phyloP scores from a whole-genome alignment of 2,113 vertebrate species.

The Australoheros scitulus region DNA sequence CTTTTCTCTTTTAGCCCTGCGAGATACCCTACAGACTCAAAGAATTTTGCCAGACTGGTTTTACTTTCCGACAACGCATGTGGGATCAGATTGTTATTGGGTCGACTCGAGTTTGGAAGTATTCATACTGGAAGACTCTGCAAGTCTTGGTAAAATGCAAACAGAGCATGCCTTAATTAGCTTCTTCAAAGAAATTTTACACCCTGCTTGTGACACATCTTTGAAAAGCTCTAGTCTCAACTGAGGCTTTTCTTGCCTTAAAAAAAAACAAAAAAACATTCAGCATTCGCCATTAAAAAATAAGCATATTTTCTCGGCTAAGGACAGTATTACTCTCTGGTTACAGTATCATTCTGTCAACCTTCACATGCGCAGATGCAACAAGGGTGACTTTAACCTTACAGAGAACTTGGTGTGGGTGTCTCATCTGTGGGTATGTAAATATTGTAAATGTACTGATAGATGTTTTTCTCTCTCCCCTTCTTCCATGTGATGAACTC shows the following conservation, averaged over 20 bases:
- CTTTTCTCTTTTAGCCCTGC: not conserved
- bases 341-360: not conserved
- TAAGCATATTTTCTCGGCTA: not conserved
- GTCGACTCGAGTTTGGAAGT: not conserved
- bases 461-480: not conserved
- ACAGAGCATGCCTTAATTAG: not conserved
- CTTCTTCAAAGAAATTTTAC: not conserved
- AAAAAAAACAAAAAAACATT: not conserved
- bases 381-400: not conserved
- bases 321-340: not conserved
- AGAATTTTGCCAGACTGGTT: not conserved
- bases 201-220: not conserved
- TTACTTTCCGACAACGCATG: not conserved
- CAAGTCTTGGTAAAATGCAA: not conserved
- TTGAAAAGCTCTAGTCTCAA: not conserved
- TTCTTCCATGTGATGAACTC: constrained; percentile 31
- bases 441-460: constrained; percentile 40
- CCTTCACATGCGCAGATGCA: not conserved
- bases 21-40: not conserved
- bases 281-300: not conserved
- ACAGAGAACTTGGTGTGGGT: not conserved
- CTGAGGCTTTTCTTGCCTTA: not conserved
- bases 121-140: not conserved
- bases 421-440: not conserved
- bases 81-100: not conserved